Evolutionary conservation across 2,797 vertebrate genomes (phyloP).

Genomic region (Crypturellus tataupa): DNA sequence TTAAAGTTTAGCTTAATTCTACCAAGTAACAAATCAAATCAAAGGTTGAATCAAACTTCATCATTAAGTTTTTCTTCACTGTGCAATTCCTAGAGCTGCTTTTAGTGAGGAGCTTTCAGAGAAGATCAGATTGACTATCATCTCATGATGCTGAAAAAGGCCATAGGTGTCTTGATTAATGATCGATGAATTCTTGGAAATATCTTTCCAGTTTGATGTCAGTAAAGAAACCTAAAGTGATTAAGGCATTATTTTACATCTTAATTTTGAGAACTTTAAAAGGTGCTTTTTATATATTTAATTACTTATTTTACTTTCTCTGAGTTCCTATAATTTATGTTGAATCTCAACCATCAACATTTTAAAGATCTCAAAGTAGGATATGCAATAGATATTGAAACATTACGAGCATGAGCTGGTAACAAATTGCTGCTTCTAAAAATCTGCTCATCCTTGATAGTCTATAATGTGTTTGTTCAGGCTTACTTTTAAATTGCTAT

Average conservation of each 20-base stretch:
- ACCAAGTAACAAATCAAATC: background rate
- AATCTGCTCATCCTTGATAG: background rate
- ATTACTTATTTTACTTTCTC: background rate
- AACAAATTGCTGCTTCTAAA: background rate
- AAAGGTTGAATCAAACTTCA: background rate
- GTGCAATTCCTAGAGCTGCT: background rate
- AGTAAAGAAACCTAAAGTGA: background rate
- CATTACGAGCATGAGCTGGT: background rate
- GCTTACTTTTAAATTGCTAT: background rate
- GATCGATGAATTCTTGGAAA: background rate
- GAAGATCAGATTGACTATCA: background rate
- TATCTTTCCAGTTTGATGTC: background rate
- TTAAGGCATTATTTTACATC: background rate
- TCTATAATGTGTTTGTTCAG: background rate
- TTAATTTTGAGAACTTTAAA: background rate
- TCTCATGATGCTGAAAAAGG: background rate
- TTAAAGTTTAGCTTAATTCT: conserved; percentile 9
- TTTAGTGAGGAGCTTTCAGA: background rate
- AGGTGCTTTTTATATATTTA: background rate
- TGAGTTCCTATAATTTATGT: background rate
- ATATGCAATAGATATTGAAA: background rate
- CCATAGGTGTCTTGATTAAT: background rate
- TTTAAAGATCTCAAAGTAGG: background rate
- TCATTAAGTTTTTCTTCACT: background rate
- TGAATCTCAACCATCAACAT: background rate